Evolutionary conservation across 2,113 vertebrate species (phyloP).

Genomic region (Tetraodon nigroviridis): DNA sequence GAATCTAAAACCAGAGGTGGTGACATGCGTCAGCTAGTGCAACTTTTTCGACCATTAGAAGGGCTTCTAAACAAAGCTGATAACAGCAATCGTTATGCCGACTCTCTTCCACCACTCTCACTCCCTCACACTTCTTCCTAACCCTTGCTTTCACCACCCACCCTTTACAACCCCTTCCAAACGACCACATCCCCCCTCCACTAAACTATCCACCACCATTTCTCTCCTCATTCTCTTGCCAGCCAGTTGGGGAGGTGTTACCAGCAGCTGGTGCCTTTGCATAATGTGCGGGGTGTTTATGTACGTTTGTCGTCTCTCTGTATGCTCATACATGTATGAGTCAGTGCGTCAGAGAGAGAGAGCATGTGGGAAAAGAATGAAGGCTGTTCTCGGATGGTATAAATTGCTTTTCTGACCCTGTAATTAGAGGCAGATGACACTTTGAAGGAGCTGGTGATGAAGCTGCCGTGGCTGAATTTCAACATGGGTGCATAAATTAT

Average conservation of each 20-base stretch:
- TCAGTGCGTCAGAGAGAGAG: conserved; percentile 1
- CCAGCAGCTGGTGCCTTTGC: conserved; percentile 79
- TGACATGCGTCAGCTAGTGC: not conserved
- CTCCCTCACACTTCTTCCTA: conserved; percentile 32
- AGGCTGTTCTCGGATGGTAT: conserved; percentile 70
- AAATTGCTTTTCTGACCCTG: conserved; percentile 81
- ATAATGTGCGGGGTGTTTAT: conserved; percentile 75
- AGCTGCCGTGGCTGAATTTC: conserved; percentile 68
- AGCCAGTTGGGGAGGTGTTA: conserved; percentile 73
- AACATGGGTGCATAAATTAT: conserved; percentile 73
- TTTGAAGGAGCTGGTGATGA: conserved; percentile 68
- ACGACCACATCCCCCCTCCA: conserved; percentile 33
- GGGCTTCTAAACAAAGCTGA: conserved; percentile 41
- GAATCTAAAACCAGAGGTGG: conserved; percentile 2
- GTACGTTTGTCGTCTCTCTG: conserved; percentile 48
- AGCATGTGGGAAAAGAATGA: conserved; percentile 46
- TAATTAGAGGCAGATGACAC: conserved; percentile 75
- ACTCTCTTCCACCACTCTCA: conserved; percentile 19
- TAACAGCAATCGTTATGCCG: conserved; percentile 37
- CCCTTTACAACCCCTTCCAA: conserved; percentile 21
- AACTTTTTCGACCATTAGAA: conserved; percentile 30
- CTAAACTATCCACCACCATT: conserved; percentile 13
- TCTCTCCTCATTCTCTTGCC: conserved; percentile 63
- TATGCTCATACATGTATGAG: conserved; percentile 13
- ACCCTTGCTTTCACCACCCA: not conserved